Evolutionary conservation across 2,888 invertebrate genomes (phyloP).

Genomic region (Trichopria drosophilae): DNA sequence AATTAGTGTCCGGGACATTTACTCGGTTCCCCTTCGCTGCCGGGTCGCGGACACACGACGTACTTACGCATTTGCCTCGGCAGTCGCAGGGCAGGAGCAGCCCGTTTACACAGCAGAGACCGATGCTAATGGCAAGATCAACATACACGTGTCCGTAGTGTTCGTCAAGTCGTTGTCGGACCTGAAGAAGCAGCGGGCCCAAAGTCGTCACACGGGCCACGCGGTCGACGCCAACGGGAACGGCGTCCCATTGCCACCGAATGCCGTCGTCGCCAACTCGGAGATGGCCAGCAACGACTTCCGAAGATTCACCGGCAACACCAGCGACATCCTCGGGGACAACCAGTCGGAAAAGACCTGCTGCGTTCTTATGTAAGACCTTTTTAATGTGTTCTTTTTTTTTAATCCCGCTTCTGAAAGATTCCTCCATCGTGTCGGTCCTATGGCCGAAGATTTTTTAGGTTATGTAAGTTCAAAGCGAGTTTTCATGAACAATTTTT

Average conservation of each 20-base stretch:
- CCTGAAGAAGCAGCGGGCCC: conserved; percentile 88
- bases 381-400: conserved; percentile 5
- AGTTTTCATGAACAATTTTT: no score
- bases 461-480: no score
- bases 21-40: not conserved
- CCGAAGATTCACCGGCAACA: conserved; percentile 68
- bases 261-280: conserved; percentile 47
- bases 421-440: no score
- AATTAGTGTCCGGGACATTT: not conserved
- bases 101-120: conserved; percentile 67
- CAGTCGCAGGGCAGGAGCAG: conserved; percentile 55
- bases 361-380: conserved; percentile 71
- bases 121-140: conserved; percentile 82
- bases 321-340: conserved; percentile 78
- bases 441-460: no score
- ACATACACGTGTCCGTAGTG: conserved; percentile 80
- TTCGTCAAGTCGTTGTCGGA: conserved; percentile 89
- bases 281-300: conserved; percentile 58
- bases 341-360: conserved; percentile 70
- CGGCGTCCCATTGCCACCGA: conserved; percentile 43
- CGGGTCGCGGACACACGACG: no score
- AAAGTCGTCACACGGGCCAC: conserved; percentile 69
- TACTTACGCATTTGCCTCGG: conserved; percentile 54
- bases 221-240: conserved; percentile 50
- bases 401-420: no score